phyloP scores from a whole-genome alignment of 2,888 invertebrate genomes.

The Eulithis testata region DNA sequence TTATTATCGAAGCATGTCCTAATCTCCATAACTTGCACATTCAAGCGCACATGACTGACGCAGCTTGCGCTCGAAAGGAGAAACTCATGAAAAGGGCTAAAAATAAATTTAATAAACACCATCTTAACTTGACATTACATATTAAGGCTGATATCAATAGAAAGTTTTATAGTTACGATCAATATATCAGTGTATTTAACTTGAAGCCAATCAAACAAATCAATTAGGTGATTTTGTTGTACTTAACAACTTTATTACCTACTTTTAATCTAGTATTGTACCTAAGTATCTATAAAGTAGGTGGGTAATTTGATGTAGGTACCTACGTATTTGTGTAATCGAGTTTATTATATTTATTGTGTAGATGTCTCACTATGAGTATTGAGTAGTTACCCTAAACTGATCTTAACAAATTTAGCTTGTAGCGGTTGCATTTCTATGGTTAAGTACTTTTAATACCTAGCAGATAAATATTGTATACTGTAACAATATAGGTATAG shows the following conservation, averaged over 20 bases:
- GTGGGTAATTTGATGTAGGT: not conserved
- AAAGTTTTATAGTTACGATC: slow-evolving; percentile 54
- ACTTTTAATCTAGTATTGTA: not conserved
- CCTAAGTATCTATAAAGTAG: no score
- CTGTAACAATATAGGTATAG: not conserved
- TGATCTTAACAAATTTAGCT: not conserved
- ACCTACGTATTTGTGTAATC: not conserved
- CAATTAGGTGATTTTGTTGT: not conserved
- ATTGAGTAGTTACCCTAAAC: no score
- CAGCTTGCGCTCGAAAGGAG: slow-evolving; percentile 44
- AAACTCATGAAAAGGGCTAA: slow-evolving; percentile 56
- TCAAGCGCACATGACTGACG: slow-evolving; percentile 50
- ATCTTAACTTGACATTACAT: slow-evolving; percentile 53
- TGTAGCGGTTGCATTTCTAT: slow-evolving; percentile 7
- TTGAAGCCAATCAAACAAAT: slow-evolving; percentile 58
- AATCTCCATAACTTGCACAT: slow-evolving; percentile 64
- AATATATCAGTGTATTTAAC: slow-evolving; percentile 62
- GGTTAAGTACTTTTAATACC: not conserved
- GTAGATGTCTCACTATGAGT: no score
- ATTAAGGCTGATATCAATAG: slow-evolving; percentile 31
- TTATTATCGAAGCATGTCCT: slow-evolving; percentile 59
- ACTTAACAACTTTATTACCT: not conserved
- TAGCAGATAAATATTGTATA: slow-evolving; percentile 1
- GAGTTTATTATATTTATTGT: not conserved
- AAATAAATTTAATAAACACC: slow-evolving; percentile 45